Conservation (phyloP, 2,113 vertebrate genomes). For the Andinoacara biseriatus region DNA sequence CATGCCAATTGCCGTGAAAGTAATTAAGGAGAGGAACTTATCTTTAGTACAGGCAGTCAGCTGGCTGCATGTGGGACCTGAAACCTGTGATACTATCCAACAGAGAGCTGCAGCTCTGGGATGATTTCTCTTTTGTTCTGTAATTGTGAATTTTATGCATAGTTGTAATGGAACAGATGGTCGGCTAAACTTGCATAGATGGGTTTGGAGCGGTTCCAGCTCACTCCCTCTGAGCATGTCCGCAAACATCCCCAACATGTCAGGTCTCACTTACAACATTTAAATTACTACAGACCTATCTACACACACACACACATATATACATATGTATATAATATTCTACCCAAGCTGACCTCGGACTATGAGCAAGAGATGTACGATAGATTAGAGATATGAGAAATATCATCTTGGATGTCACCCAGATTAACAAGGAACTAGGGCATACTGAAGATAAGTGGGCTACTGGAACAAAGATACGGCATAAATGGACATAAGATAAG, state of each 20-base stretch:
- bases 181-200: constrained; percentile 64
- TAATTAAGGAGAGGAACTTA: constrained; percentile 56
- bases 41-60: constrained; percentile 36
- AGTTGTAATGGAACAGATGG: constrained; percentile 71
- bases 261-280: constrained; percentile 50
- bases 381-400: too few species aligned
- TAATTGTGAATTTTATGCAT: constrained; percentile 63
- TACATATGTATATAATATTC: too few species aligned
- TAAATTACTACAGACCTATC: constrained; percentile 37
- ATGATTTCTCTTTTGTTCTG: constrained; percentile 55
- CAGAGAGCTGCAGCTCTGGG: constrained; percentile 41
- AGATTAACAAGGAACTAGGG: too few species aligned
- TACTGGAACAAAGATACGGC: too few species aligned
- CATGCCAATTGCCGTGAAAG: constrained; percentile 43
- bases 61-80: constrained; percentile 32
- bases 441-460: too few species aligned
- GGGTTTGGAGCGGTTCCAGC: constrained; percentile 67
- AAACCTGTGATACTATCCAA: constrained; percentile 41
- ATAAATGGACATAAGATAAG: too few species aligned
- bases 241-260: constrained; percentile 62
- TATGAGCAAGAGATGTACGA: too few species aligned
- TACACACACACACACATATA: neutral
- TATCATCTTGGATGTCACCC: too few species aligned
- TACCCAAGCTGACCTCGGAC: too few species aligned
- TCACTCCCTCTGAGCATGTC: constrained; percentile 62